Evolutionary conservation across 2,888 invertebrate species (phyloP).

Genomic region (Epinotia brunnichana): DNA sequence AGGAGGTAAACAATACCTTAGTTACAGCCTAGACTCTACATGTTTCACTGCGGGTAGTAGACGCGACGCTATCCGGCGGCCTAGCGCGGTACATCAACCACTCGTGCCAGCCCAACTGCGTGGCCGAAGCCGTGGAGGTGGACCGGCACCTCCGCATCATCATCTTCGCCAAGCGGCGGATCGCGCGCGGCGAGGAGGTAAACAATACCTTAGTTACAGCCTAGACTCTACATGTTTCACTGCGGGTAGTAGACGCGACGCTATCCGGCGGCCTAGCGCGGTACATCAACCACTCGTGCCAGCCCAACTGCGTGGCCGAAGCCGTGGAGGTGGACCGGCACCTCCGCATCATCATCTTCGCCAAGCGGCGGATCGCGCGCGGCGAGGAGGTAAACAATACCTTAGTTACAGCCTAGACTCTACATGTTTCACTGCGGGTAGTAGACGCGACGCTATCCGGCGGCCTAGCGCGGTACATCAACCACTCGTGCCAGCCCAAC

Average conservation of each 20-base stretch:
- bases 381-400: constrained; percentile 95
- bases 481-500: constrained; percentile 99
- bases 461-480: constrained; percentile 98
- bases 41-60: no score
- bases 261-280: constrained; percentile 97
- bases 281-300: constrained; percentile 99
- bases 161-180: constrained; percentile 98
- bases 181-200: constrained; percentile 98
- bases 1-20: constrained; percentile 89
- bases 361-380: constrained; percentile 96
- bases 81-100: constrained; percentile 99
- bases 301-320: constrained; percentile 99
- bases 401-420: no score
- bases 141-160: constrained; percentile 98
- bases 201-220: not conserved
- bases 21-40: no score
- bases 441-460: constrained; percentile 99
- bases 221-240: no score
- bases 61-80: constrained; percentile 98
- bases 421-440: no score
- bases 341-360: constrained; percentile 98
- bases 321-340: constrained; percentile 98
- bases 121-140: constrained; percentile 98
- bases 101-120: constrained; percentile 99
- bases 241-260: no score